These are phyloP conservation scores for Pristionchus fissidentatus DNA, from an alignment of 2,888 invertebrate species.

Conservation along the genomic window DNA sequence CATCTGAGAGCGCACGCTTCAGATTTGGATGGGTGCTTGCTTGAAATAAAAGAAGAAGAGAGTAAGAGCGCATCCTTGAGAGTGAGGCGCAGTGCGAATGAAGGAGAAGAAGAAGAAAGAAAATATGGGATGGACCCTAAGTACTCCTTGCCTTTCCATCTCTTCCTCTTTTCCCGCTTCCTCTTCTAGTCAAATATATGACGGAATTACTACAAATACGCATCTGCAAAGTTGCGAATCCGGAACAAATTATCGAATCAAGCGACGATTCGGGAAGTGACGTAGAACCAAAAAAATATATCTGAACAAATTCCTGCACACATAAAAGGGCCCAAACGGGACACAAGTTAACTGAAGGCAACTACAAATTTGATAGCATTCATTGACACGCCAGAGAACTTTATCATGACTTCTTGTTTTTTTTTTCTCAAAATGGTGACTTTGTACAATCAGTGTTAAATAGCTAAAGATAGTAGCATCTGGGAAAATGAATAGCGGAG, in stretches of 20 bases:
- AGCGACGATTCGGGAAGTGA: too few relatives aligned
- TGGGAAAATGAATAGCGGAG: too few relatives aligned
- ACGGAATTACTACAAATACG: too few relatives aligned
- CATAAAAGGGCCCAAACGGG: neutral
- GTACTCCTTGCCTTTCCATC: constrained; percentile 3
- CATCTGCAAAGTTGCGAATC: too few relatives aligned
- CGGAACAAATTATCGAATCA: too few relatives aligned
- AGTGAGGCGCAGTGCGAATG: neutral
- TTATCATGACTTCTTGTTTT: too few relatives aligned
- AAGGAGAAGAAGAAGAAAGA: neutral
- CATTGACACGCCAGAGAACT: neutral
- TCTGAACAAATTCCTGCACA: too few relatives aligned
- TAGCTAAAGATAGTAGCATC: too few relatives aligned
- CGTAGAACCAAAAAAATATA: too few relatives aligned
- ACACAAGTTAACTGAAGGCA: neutral
- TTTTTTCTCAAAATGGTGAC: too few relatives aligned
- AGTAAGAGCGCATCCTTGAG: too few relatives aligned
- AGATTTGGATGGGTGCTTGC: neutral
- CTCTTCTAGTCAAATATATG: neutral
- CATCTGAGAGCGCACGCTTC: neutral
- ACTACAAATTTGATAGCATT: neutral
- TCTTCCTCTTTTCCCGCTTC: neutral
- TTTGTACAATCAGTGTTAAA: too few relatives aligned
- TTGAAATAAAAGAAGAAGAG: constrained; percentile 27
- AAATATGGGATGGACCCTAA: constrained; percentile 38